Conservation (phyloP, 2,113 vertebrate genomes). For the Loxodonta africana region DNA sequence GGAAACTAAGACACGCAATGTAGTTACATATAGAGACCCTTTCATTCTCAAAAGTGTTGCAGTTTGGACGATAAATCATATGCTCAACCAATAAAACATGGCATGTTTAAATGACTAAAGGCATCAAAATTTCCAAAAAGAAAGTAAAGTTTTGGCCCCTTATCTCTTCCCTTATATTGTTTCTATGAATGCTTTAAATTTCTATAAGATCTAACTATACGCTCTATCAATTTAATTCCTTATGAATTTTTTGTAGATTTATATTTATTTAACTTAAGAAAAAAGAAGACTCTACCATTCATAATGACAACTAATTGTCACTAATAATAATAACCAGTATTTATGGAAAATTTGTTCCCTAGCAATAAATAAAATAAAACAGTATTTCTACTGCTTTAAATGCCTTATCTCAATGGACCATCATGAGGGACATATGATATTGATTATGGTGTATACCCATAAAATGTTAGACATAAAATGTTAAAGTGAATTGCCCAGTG, state of each 20-base stretch:
- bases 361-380: not conserved
- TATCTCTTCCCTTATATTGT: not conserved
- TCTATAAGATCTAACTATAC: not conserved
- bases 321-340: not conserved
- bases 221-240: not conserved
- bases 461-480: not conserved
- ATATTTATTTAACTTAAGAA: not conserved
- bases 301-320: not conserved
- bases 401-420: not conserved
- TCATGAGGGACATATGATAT: not conserved
- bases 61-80: not conserved
- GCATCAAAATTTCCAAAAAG: slow-evolving; percentile 24
- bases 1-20: not conserved
- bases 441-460: not conserved
- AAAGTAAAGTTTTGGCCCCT: not conserved
- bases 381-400: not conserved
- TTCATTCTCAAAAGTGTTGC: not conserved
- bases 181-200: not conserved
- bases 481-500: not conserved
- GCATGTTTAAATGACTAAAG: not conserved
- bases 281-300: not conserved
- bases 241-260: slow-evolving; percentile 8
- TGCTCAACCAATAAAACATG: not conserved
- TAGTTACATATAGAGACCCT: not conserved
- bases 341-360: not conserved